Base-by-base conservation (phyloP, 2,797 vertebrate genomes). In the Cuculus canorus region DNA sequence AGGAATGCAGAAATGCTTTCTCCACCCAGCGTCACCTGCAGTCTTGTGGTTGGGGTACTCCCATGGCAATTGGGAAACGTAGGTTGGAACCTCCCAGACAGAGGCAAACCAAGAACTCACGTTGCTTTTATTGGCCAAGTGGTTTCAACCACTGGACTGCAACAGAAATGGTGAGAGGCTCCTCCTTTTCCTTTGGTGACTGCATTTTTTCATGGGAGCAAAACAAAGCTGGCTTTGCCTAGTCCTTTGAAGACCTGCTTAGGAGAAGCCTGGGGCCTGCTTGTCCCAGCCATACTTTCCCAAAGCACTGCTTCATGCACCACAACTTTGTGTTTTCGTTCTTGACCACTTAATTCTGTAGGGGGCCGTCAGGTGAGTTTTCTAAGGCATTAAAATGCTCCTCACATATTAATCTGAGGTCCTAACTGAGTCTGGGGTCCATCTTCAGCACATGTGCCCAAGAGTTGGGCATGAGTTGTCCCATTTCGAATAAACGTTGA, bases 21-120 rank as follows among this genome's bases (percentile, higher is more conserved):
- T 95, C 96, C 95, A 96, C 90, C 93, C 94, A 93, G 94, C 81
- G 56, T 96, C 94, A 96, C 93, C 96, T 95, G 84, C 81, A 94
- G 86, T 95, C 68, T 82, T 96, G 95, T 91, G 95, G 95, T 61
- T 77, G 78, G 84, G 81, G 93, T 96, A 94, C 92, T 96, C 96
- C 94, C 94, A 89, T 96, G 60, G 33, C 93, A 96, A 93, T 92
- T 89, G 94, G 65, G 90, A 96, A 90, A 95, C 0, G 1, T 32
- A 82, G 94, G 93, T 90, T 95, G 95, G 86, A 96, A 95, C 92
- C 92, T 95, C 94, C 90, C 78, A 92, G 95, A 81, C 86, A 96
- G 45, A 86, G 35, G 75, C 78, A 95, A 93, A 92, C 88, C 50
- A 1, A 95, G 87, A 95, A 95, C 95, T 92, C 11, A 37, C 90